Percentiles rank a stretch among this genome's conserved stretches.
phyloP scores from a whole-genome alignment of 2,888 invertebrate species.

The Zelleria hepariella region DNA sequence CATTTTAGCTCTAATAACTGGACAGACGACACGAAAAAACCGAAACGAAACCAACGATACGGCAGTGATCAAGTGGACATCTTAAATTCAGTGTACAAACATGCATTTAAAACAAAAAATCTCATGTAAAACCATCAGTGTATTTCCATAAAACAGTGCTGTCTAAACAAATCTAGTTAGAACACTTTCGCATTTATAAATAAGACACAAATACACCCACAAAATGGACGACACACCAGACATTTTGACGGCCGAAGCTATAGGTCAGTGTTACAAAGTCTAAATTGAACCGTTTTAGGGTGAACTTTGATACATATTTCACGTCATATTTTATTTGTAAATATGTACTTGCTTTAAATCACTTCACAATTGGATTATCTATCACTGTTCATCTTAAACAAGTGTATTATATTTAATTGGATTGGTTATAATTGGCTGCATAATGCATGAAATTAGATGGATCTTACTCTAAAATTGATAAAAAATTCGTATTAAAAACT shows the following conservation, averaged over 20 bases:
- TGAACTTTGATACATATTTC: conserved; percentile 16
- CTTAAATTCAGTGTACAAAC: not conserved
- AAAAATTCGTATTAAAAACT: no score
- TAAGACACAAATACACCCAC: conserved; percentile 26
- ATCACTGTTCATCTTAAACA: conserved; percentile 3
- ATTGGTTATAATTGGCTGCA: conserved; percentile 9
- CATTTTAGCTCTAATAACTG: not conserved
- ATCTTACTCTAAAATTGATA: not conserved
- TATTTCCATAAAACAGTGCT: no score
- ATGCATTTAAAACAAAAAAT: not conserved
- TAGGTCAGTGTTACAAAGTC: conserved; percentile 50
- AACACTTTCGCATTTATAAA: conserved; percentile 11
- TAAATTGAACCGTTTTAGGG: conserved; percentile 8
- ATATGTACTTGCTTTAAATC: not conserved
- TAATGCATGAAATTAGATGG: not conserved
- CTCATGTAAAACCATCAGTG: no score
- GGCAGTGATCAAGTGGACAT: conserved; percentile 14
- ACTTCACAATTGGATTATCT: not conserved
- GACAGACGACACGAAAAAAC: not conserved
- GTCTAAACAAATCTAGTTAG: conserved; percentile 10
- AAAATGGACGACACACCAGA: conserved; percentile 46
- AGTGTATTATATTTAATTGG: not conserved
- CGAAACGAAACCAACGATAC: conserved; percentile 7
- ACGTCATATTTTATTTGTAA: not conserved
- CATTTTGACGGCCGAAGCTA: conserved; percentile 53